Evolutionary conservation across 2,888 invertebrate genomes (phyloP).

Genomic region (Rhogogaster chlorosoma): DNA sequence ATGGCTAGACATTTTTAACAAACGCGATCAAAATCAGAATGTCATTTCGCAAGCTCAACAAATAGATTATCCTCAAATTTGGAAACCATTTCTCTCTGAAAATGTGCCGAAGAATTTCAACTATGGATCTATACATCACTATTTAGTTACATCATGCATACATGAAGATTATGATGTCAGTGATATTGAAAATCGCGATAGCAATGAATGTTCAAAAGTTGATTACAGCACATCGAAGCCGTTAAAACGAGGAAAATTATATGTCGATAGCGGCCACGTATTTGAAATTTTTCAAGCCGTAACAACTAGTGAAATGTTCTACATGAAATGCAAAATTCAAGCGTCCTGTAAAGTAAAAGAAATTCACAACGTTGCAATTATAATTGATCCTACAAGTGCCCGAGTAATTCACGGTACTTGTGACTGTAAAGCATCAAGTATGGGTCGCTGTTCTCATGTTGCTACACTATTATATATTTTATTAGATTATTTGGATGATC

Average conservation of each 20-base stretch:
- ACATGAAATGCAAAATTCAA: constrained; percentile 53
- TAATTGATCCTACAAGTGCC: constrained; percentile 49
- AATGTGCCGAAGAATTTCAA: constrained; percentile 48
- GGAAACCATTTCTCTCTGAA: constrained; percentile 53
- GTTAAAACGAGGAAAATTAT: constrained; percentile 54
- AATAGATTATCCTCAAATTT: constrained; percentile 47
- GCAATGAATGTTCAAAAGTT: constrained; percentile 24
- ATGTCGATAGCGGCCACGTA: constrained; percentile 54
- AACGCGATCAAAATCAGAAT: constrained; percentile 14
- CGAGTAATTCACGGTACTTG: constrained; percentile 53
- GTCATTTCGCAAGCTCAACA: constrained; percentile 34
- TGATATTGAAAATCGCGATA: constrained; percentile 37
- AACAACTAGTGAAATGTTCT: constrained; percentile 50
- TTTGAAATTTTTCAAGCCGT: constrained; percentile 49
- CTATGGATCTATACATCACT: constrained; percentile 53
- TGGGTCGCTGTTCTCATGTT: constrained; percentile 54
- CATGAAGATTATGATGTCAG: constrained; percentile 34
- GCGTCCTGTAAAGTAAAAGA: constrained; percentile 52
- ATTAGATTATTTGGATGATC: constrained; percentile 52
- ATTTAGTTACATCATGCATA: constrained; percentile 52
- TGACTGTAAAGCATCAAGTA: constrained; percentile 55
- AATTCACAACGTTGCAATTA: constrained; percentile 48
- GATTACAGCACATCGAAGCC: constrained; percentile 55
- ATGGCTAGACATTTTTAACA: constrained; percentile 44
- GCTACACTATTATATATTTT: constrained; percentile 56